Conservation (phyloP, 1,140 invertebrate genomes). For the Ceratitis capitata region DNA sequence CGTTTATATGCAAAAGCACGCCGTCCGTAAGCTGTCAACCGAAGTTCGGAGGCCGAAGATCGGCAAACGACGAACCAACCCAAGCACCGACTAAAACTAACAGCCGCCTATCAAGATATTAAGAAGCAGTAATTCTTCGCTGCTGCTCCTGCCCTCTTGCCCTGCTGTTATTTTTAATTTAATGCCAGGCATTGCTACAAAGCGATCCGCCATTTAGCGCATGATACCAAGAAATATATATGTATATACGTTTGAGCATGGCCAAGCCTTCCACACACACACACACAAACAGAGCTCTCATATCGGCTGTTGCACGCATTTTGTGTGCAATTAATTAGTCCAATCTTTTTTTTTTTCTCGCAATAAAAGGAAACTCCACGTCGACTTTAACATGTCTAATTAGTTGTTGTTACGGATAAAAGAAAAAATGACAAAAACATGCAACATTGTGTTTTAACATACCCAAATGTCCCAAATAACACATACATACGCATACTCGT, state of each 20-base stretch:
- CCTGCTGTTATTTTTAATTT: not conserved
- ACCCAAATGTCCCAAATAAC: not conserved
- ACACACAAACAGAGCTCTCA: no score
- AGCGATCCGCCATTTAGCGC: not conserved
- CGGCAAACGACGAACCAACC: not conserved
- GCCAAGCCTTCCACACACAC: no score
- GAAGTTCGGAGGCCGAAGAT: not conserved
- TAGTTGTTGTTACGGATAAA: constrained; percentile 33
- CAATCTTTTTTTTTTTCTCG: constrained; percentile 31
- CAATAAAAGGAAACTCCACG: not conserved
- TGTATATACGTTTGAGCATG: not conserved
- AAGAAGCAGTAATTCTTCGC: constrained; percentile 25
- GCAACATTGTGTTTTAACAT: constrained; percentile 19
- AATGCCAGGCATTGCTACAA: not conserved
- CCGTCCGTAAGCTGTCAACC: not conserved
- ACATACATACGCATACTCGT: not conserved
- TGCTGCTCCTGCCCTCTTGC: not conserved
- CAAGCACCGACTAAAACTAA: constrained; percentile 30
- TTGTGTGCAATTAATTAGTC: constrained; percentile 38
- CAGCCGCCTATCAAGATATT: constrained; percentile 29
- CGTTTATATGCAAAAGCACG: not conserved
- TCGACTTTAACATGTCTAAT: constrained; percentile 34
- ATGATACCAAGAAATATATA: not conserved
- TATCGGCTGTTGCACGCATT: not conserved
- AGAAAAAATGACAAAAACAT: no score